Evolutionary conservation across 1,140 invertebrate genomes (phyloP), one percentile per base, ranked within the genome.

Genomic region (Leptinotarsa texana): DNA sequence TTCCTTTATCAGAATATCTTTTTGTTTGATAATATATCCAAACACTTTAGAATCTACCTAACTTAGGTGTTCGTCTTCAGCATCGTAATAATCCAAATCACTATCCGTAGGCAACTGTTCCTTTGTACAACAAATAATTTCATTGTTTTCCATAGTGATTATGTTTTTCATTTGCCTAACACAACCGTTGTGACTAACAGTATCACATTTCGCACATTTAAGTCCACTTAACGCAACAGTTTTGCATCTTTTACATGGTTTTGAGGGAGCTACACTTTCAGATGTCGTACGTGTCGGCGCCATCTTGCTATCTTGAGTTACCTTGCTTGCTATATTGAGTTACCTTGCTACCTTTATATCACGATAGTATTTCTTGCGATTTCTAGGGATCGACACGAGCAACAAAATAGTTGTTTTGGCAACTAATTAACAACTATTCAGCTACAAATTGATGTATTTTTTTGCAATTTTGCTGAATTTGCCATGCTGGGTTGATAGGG

Each of bases 11-110:
- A 69, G 42, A 18, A 49, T 51, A 48, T 51, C 68, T 42, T 69
- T 69, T 24, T 69, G 68, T 42, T 69, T 69, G 42, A 69, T 69
- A 18, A 69, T 48, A 69, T 69, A 69, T 48, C 13, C 48, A 69
- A 69, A 48, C 22, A 69, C 42, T 69, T 69, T 6, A 1, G 68
- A 49, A 21, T 69, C 68, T 69, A 51, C 42, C 47, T 69, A 17
- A 48, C 8, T 69, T n/a, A 42, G n/a, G 17, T 69, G 68, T 69
- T 69, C 47, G 48, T 69, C 68, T n/a, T 47, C 17, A 5, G 68
- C 47, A 69, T 18, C 68, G 48, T 48, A 69, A n/a, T 47, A 69
- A 17, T 69, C 47, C n/a, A 49, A n/a, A 42, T 69, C 47, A 18
- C 33, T 24, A 49, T 49, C 68, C 48, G 47, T 4, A n/a, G 48